Conservation (phyloP, 2,888 invertebrate genomes). For the Amphipoea lucens region DNA sequence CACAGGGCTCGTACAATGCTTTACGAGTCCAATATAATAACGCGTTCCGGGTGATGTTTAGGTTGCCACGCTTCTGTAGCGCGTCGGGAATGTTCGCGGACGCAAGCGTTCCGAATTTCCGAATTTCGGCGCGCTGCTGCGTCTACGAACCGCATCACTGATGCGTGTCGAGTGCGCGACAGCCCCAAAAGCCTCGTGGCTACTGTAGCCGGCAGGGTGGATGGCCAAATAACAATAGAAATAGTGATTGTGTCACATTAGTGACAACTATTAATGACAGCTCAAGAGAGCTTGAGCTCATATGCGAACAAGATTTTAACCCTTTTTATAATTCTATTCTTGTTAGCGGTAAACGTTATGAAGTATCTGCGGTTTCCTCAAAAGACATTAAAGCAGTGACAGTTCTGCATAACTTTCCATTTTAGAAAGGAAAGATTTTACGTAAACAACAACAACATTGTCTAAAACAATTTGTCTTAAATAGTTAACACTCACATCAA, state of each 20-base stretch:
- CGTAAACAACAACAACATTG: not conserved
- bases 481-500: not conserved
- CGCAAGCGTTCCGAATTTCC: too few relatives aligned
- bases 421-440: conserved; percentile 23
- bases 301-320: too few relatives aligned
- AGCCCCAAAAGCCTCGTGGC: too few relatives aligned
- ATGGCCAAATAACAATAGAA: not conserved
- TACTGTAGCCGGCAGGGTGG: too few relatives aligned
- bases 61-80: too few relatives aligned
- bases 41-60: too few relatives aligned
- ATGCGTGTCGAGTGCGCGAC: too few relatives aligned
- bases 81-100: too few relatives aligned
- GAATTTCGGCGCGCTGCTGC: too few relatives aligned
- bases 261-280: not conserved
- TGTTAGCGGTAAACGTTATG: not conserved
- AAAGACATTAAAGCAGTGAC: not conserved
- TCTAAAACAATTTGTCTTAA: not conserved
- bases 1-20: too few relatives aligned
- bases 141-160: too few relatives aligned
- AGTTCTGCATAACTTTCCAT: conserved; percentile 24
- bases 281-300: not conserved
- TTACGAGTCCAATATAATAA: too few relatives aligned
- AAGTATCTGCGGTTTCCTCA: conserved; percentile 3
- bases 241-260: not conserved
- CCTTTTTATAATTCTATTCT: not conserved